phyloP scores from a whole-genome alignment of 2,888 invertebrate species.

The Nomada hirtipes region DNA sequence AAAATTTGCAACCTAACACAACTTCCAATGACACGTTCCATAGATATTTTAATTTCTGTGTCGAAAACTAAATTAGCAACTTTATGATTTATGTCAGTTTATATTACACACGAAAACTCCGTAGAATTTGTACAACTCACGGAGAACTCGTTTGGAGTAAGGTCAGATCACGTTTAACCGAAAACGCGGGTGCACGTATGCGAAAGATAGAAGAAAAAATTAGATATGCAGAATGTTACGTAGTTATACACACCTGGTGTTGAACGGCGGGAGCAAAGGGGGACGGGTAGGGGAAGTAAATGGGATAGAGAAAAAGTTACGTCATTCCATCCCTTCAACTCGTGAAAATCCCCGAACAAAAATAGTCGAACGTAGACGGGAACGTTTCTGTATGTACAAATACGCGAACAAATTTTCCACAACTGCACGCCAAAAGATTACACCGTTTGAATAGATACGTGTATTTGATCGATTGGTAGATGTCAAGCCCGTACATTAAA shows the following conservation, averaged over 20 bases:
- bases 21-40: not conserved
- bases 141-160: constrained; percentile 29
- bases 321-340: constrained; percentile 71
- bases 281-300: constrained; percentile 32
- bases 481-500: not conserved
- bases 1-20: not conserved
- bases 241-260: constrained; percentile 68
- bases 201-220: constrained; percentile 60
- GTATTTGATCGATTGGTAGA: not conserved
- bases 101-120: constrained; percentile 1
- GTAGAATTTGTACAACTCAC: not conserved
- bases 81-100: constrained; percentile 14
- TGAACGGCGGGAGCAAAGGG: constrained; percentile 36
- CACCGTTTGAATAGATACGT: no score
- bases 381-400: constrained; percentile 30
- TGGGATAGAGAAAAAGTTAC: constrained; percentile 63
- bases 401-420: not conserved
- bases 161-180: constrained; percentile 55
- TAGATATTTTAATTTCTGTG: not conserved
- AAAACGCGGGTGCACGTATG: constrained; percentile 38
- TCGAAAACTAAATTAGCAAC: not conserved
- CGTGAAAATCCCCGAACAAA: constrained; percentile 28
- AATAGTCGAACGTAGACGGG: constrained; percentile 25
- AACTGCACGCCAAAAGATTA: no score
- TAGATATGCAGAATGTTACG: constrained; percentile 64